Percentiles rank a stretch among this genome's conserved stretches.
These are phyloP conservation scores for Calypte anna DNA, from an alignment of 2,113 vertebrate species.

Conservation along the genomic window DNA sequence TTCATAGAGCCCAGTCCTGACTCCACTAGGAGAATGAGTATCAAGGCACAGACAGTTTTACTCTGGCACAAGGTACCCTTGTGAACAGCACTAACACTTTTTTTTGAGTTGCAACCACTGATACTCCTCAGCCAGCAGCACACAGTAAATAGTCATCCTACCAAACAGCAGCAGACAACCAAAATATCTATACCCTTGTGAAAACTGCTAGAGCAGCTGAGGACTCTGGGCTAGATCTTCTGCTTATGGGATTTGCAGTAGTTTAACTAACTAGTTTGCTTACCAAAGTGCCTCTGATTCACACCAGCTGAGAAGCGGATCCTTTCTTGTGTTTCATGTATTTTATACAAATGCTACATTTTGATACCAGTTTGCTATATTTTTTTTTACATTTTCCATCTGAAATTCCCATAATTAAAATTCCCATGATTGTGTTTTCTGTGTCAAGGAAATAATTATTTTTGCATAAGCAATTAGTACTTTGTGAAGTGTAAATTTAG, in stretches of 20 bases:
- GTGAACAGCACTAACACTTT: not conserved
- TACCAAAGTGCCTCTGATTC: not conserved
- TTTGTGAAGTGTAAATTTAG: not conserved
- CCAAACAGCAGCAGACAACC: not conserved
- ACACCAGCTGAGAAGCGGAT: not conserved
- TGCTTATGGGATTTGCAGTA: not conserved
- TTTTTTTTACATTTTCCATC: not conserved
- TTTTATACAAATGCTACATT: not conserved
- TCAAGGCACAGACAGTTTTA: not conserved
- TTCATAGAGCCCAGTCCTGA: not conserved
- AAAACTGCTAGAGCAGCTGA: not conserved
- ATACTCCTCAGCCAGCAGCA: not conserved
- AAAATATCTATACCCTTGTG: not conserved
- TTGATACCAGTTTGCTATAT: not conserved
- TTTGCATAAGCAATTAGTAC: not conserved
- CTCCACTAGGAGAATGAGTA: not conserved
- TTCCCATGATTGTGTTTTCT: not conserved
- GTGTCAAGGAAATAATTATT: not conserved
- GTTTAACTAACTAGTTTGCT: not conserved
- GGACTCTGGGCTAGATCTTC: not conserved
- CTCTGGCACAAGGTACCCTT: not conserved
- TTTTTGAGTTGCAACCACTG: not conserved
- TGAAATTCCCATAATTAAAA: not conserved
- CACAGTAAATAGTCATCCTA: not conserved
- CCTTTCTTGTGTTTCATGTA: not conserved